phyloP scores from a whole-genome alignment of 2,113 vertebrate genomes.

The Perognathus longimembris region DNA sequence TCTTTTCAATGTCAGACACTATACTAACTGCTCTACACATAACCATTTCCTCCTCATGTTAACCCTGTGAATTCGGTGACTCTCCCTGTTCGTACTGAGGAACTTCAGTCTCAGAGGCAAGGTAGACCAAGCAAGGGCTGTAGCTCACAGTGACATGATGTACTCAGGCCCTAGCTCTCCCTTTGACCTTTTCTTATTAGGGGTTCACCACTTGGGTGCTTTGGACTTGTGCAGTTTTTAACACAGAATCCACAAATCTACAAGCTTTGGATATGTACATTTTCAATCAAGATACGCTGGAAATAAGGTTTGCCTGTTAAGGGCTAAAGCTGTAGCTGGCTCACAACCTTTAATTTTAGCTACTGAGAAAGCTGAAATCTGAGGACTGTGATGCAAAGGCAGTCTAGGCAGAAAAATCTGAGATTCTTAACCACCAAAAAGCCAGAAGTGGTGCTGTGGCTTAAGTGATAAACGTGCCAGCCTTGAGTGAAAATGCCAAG shows the following conservation, averaged over 20 bases:
- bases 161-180: not conserved
- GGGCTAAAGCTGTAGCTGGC: not conserved
- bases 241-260: not conserved
- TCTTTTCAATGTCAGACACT: not conserved
- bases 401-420: too few relatives aligned
- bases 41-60: not conserved
- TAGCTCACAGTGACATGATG: rapidly evolving
- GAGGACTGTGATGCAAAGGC: too few relatives aligned
- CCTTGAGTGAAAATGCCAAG: too few relatives aligned
- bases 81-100: not conserved
- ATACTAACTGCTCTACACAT: not conserved
- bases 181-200: not conserved
- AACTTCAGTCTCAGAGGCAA: not conserved
- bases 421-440: too few relatives aligned
- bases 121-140: not conserved
- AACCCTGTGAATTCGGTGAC: not conserved
- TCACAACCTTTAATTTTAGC: too few relatives aligned
- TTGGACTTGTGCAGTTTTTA: conserved; percentile 10
- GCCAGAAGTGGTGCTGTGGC: too few relatives aligned
- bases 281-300: not conserved
- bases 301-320: not conserved
- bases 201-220: not conserved
- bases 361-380: too few relatives aligned
- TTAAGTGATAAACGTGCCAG: too few relatives aligned
- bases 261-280: not conserved